These are phyloP conservation scores for Aphelinus atriplicis DNA, from an alignment of 1,140 invertebrate genomes.

Conservation along the genomic window DNA sequence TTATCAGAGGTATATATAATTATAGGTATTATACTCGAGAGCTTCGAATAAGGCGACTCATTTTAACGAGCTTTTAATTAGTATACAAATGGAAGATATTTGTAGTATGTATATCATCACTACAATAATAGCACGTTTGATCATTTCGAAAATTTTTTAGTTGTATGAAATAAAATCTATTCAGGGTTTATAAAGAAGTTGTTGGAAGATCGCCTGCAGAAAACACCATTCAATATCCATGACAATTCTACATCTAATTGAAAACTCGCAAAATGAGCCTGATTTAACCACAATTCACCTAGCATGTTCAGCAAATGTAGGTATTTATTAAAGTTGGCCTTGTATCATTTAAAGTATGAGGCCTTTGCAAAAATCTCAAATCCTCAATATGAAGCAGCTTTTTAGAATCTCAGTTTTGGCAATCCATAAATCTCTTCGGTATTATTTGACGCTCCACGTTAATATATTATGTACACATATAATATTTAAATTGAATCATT, in stretches of 20 bases:
- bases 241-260: slow-evolving; percentile 20
- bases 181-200: slow-evolving; percentile 3
- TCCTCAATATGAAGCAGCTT: slow-evolving; percentile 23
- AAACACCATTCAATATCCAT: too few species aligned
- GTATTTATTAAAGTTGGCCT: slow-evolving; percentile 44
- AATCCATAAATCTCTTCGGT: slow-evolving; percentile 12
- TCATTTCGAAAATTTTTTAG: not conserved
- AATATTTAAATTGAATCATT: slow-evolving; percentile 7
- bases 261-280: slow-evolving; percentile 23
- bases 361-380: slow-evolving; percentile 40
- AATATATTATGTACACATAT: slow-evolving; percentile 20
- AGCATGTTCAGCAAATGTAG: slow-evolving; percentile 25
- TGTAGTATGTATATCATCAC: not conserved
- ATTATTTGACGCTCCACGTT: not conserved
- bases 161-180: not conserved
- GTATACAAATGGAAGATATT: slow-evolving; percentile 15
- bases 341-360: slow-evolving; percentile 30
- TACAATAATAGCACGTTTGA: not conserved
- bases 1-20: slow-evolving; percentile 22
- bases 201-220: not conserved
- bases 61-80: slow-evolving; percentile 27
- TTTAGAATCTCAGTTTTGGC: slow-evolving; percentile 13
- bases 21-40: slow-evolving; percentile 14
- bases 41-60: not conserved
- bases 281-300: slow-evolving; percentile 26